Conservation (phyloP, 1,140 invertebrate genomes). For the Tetragnatha versicolor region DNA sequence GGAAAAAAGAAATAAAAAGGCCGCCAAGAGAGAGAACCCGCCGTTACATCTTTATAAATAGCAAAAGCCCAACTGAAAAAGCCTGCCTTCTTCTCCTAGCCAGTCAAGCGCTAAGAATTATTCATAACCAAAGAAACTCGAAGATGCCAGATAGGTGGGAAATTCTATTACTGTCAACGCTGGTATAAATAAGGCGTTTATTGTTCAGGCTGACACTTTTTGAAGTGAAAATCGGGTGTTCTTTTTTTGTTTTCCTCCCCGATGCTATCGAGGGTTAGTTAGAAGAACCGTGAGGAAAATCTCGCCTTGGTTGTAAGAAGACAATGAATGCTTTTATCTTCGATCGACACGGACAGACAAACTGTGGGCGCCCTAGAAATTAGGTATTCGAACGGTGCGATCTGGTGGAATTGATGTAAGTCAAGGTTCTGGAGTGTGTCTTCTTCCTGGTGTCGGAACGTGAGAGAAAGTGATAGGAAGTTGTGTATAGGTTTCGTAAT, state of each 20-base stretch:
- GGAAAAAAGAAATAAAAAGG: too few relatives aligned
- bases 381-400: neutral
- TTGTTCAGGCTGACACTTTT: neutral
- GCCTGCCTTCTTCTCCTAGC: neutral
- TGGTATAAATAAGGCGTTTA: conserved; percentile 11
- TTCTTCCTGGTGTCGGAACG: too few relatives aligned
- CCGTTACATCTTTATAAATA: neutral
- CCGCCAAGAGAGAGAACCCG: too few relatives aligned
- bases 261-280: too few relatives aligned
- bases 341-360: neutral
- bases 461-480: too few relatives aligned
- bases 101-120: neutral
- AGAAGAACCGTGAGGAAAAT: too few relatives aligned
- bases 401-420: neutral
- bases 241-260: too few relatives aligned
- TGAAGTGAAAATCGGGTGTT: neutral
- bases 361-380: conserved; percentile 16
- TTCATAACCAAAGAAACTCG: conserved; percentile 4
- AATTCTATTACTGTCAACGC: conserved; percentile 4
- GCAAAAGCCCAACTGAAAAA: neutral
- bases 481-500: too few relatives aligned
- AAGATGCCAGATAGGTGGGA: neutral
- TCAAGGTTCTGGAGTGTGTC: too few relatives aligned
- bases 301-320: neutral
- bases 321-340: conserved; percentile 25